Evolutionary conservation across 2,888 invertebrate genomes (phyloP), one percentile per base, ranked within the genome.

Genomic region (Drosophila subquinaria): DNA sequence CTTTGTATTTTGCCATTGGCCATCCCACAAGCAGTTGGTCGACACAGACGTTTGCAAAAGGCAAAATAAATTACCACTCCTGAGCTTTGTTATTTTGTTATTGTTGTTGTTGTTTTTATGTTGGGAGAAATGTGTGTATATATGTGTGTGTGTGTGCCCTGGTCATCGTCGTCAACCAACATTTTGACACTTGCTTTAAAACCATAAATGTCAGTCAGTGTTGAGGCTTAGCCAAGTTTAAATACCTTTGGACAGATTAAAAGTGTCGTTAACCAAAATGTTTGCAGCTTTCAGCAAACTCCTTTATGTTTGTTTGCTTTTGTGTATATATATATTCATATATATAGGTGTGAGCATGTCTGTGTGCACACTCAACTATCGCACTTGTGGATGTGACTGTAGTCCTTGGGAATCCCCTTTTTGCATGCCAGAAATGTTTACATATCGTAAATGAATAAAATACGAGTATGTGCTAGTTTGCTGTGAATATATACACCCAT

Each of bases 171-270:
- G 84, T 82, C 75, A 82, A 78, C 78, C 88, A 90, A 89, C 82
- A 91, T 91, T 89, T 89, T 90, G 91, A 90, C 91, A 91, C 90
- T 91, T 90, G 82, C 90, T 82, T 82, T 79, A 79, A 89, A 89
- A 90, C 89, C 92, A 90, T 91, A 91, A 90, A 87, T 91, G 91
- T 90, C 91, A 91, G 90, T 89, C 84, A 81, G 85, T 84, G 88
- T 91, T 91, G 85, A 90, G 89, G 88, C 89, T 91, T 87, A 87
- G 89, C 79, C 79, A 81, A 91, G 85, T 90, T 91, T 90, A 92
- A 91, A 91, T 91, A 92, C 91, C 91, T 91, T 88, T 85, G 78
- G 90, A 91, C 92, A 91, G 91, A 85, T 91, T 91, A 91, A 91
- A 91, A 91, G 91, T 90, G 84, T 84, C 76, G 81, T 86, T 89